Conservation (phyloP, 2,888 invertebrate genomes). For the Drosophila paucipuncta region DNA sequence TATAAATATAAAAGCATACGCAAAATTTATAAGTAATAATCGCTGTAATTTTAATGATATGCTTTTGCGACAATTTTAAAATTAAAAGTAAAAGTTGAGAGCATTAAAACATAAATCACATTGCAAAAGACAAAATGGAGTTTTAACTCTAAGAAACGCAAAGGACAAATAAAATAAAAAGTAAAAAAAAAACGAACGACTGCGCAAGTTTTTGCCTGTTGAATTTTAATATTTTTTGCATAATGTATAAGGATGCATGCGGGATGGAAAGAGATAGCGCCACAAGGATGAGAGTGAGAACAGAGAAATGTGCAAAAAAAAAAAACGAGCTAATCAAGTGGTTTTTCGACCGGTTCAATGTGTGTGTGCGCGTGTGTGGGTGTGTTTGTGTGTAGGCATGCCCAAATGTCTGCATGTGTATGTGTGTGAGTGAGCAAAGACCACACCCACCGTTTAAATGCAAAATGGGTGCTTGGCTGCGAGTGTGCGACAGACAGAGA, state of each 20-base stretch:
- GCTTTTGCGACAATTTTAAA: background rate
- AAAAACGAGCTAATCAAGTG: slow-evolving; percentile 78
- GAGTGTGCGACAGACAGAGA: slow-evolving; percentile 4
- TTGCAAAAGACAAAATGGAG: slow-evolving; percentile 22
- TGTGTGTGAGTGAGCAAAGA: slow-evolving; percentile 43
- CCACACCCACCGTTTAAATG: slow-evolving; percentile 75
- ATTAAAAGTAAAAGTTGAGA: slow-evolving; percentile 6
- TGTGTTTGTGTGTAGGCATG: slow-evolving; percentile 11
- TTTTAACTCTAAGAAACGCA: background rate
- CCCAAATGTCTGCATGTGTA: background rate
- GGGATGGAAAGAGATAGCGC: slow-evolving; percentile 21
- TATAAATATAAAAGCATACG: background rate
- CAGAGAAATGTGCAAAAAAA: slow-evolving; percentile 55
- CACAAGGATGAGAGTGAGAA: slow-evolving; percentile 25
- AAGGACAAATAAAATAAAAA: background rate
- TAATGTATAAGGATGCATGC: slow-evolving; percentile 10
- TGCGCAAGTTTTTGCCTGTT: slow-evolving; percentile 61
- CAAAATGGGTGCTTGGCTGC: slow-evolving; percentile 73
- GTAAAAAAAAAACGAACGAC: slow-evolving; percentile 2
- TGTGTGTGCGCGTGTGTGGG: slow-evolving; percentile 22
- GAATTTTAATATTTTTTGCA: slow-evolving; percentile 46
- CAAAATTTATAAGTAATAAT: background rate
- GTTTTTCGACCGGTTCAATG: slow-evolving; percentile 49
- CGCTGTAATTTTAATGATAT: background rate
- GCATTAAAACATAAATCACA: slow-evolving; percentile 24